phyloP scores from a whole-genome alignment of 2,113 vertebrate genomes.

The Noturus placidus region DNA sequence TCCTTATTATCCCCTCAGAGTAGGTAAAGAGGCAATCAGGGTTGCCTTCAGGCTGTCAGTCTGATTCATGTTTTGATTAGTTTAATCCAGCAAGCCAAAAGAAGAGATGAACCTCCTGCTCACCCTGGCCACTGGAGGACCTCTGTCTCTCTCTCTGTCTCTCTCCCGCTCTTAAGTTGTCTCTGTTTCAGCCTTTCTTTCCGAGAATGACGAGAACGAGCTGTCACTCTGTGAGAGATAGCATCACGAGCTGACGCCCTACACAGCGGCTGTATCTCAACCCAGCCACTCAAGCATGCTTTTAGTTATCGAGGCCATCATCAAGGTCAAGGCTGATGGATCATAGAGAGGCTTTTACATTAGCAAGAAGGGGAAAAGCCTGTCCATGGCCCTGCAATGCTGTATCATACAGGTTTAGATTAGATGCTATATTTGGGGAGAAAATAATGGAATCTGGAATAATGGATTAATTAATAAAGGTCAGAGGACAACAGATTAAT shows the following conservation, averaged over 20 bases:
- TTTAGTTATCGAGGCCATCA: slow-evolving; percentile 30
- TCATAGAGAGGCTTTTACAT: slow-evolving; percentile 43
- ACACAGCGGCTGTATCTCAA: slow-evolving; percentile 23
- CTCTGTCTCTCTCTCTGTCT: not conserved
- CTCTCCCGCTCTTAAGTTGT: slow-evolving; percentile 25
- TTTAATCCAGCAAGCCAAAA: slow-evolving; percentile 67
- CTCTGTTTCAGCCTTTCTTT: slow-evolving; percentile 35
- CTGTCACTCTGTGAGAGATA: slow-evolving; percentile 41
- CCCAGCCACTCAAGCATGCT: slow-evolving; percentile 4
- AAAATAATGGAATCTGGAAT: slow-evolving; percentile 50
- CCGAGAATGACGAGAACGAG: not conserved
- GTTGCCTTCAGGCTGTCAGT: slow-evolving; percentile 66
- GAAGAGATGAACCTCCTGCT: slow-evolving; percentile 41
- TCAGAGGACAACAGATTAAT: slow-evolving; percentile 62
- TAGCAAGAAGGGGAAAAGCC: slow-evolving; percentile 23
- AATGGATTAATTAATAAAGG: slow-evolving; percentile 70
- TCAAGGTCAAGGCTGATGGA: slow-evolving; percentile 47
- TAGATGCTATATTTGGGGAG: slow-evolving; percentile 59
- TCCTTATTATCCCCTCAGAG: slow-evolving; percentile 58
- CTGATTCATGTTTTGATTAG: slow-evolving; percentile 73
- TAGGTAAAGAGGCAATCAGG: slow-evolving; percentile 60
- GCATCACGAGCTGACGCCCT: slow-evolving; percentile 16
- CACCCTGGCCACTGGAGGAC: slow-evolving; percentile 49
- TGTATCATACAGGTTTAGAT: slow-evolving; percentile 35
- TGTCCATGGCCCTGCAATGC: not conserved